Base-by-base conservation (phyloP, 1,140 invertebrate species). In the Temnothorax curvispinosus region DNA sequence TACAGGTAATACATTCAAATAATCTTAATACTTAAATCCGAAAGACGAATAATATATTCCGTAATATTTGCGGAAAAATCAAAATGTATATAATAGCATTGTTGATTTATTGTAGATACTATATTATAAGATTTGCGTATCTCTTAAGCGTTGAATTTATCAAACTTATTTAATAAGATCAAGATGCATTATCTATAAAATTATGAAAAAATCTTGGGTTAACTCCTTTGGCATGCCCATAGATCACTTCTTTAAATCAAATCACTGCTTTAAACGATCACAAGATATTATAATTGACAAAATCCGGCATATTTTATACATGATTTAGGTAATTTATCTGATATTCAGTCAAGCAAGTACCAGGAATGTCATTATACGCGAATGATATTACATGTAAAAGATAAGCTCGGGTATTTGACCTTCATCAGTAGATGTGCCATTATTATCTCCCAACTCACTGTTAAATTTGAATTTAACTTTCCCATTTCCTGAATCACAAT, bases 321-420 rank as follows among this genome's bases (percentile, higher is more conserved):
- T 78, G 84, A 88, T 85, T 44, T 69, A 32, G 7, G 5, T 85
- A 87, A 76, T 87, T 60, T 62, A 60, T 87, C 56, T 27, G 62
- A 90, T 69, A 76, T 32, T 58, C 75, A 88, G 64, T 64, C 50
- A 90, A 88, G 56, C 74, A 77, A 81, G 62, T 56, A 62, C 44
- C 76, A 81, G 88, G 89, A 90, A 90, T 90, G 89, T 88, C 7
- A n/a, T 54, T 54, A 54, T 65, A 87, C 54, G 64, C 65, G 44
- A 78, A 44, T 69, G 32, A 87, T 69, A 82, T 91, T 91, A 97
- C 78, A 95, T 96, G 91, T 97, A 98, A 94, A 99, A 99, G 87
- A 98, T 98, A 72, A 99, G 97, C 94, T 98, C 98, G 11, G 98
- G 98, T 91, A 99, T 98, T 95, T 99, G 98, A 82, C 98, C 98